Percentiles rank a stretch among this genome's conserved stretches.
Conservation (phyloP, 2,797 vertebrate genomes). For the Onychomys arenicola region DNA sequence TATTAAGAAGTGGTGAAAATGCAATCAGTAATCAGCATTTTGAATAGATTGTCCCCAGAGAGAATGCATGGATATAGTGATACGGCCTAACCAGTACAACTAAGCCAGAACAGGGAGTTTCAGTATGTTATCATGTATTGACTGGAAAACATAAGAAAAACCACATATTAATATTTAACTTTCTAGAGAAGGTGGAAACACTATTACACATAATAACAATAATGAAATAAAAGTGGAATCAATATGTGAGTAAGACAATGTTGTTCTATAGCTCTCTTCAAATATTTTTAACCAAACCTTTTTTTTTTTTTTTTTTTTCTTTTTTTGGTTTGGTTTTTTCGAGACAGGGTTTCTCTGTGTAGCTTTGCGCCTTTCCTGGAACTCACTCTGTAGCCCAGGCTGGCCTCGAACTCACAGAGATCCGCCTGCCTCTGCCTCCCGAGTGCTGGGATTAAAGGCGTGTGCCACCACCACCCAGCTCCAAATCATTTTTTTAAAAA, state of each 20-base stretch:
- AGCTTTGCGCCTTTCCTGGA: too few relatives aligned
- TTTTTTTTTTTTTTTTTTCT: too few relatives aligned
- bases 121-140: background rate
- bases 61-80: background rate
- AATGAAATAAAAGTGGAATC: background rate
- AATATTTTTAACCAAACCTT: background rate
- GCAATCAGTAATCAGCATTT: background rate
- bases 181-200: background rate
- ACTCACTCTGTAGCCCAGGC: too few relatives aligned
- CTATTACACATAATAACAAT: background rate
- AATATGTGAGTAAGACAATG: background rate
- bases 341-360: too few relatives aligned
- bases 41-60: background rate
- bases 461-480: too few relatives aligned
- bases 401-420: too few relatives aligned
- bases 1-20: background rate
- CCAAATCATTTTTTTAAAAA: background rate
- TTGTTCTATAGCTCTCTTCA: background rate
- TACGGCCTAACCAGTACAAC: background rate
- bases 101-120: background rate
- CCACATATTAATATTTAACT: slow-evolving; percentile 10
- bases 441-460: too few relatives aligned
- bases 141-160: background rate
- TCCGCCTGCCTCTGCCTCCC: too few relatives aligned
- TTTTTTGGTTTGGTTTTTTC: too few relatives aligned